These are phyloP conservation scores for Smutsia temminckii DNA, from an alignment of 2,797 vertebrate species.

Conservation along the genomic window DNA sequence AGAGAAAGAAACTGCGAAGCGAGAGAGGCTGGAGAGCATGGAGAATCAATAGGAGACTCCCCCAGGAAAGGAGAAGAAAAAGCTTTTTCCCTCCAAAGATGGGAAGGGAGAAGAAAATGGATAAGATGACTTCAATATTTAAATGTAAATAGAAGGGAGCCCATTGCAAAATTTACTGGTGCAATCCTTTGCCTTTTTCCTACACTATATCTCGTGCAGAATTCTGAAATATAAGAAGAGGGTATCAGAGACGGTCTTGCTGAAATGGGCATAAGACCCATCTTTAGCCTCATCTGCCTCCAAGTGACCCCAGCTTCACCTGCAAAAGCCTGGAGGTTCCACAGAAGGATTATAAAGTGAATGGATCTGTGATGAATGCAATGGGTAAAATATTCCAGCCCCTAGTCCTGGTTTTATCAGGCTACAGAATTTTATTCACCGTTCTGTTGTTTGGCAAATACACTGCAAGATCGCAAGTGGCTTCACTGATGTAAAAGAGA, in stretches of 20 bases:
- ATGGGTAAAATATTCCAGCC: not conserved
- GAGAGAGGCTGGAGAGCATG: not conserved
- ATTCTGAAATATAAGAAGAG: not conserved
- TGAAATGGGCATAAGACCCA: not conserved
- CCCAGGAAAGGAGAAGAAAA: not conserved
- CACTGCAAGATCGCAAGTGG: not conserved
- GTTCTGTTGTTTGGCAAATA: not conserved
- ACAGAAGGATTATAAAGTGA: not conserved
- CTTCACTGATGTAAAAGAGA: not conserved
- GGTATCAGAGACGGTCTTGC: not conserved
- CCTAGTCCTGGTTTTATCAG: not conserved
- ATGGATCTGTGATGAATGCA: not conserved
- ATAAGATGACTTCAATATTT: not conserved
- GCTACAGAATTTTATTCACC: not conserved
- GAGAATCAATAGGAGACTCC: not conserved
- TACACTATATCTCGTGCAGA: not conserved
- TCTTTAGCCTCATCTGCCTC: not conserved
- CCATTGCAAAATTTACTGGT: not conserved
- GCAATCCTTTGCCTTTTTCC: not conserved
- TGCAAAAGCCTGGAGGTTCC: not conserved
- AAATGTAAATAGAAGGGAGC: not conserved
- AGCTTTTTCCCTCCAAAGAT: not conserved
- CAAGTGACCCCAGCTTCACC: not conserved
- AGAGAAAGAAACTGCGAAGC: not conserved
- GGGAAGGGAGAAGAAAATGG: not conserved